Evolutionary conservation across 2,113 vertebrate species (phyloP).

Genomic region (Mus spicilegus): DNA sequence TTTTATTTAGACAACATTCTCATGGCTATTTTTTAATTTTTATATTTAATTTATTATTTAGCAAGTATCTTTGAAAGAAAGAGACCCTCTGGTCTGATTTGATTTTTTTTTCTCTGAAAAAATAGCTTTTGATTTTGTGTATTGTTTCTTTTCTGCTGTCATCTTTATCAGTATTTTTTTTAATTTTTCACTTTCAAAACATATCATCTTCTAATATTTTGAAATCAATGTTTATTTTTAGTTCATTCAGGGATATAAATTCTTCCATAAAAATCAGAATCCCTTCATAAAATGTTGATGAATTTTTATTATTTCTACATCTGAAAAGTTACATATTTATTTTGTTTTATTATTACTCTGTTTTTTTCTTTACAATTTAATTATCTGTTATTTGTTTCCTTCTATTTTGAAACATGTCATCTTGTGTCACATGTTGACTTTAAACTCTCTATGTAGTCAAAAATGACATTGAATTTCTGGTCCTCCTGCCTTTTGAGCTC

Average conservation of each 20-base stretch:
- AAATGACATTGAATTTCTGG: background rate
- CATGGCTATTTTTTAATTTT: background rate
- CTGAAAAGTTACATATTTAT: background rate
- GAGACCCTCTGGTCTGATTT: background rate
- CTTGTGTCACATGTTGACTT: background rate
- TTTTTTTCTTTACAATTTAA: background rate
- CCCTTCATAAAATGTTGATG: background rate
- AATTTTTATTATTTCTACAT: background rate
- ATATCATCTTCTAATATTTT: background rate
- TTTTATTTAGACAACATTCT: background rate
- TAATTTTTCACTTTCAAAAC: background rate
- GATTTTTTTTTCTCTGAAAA: background rate
- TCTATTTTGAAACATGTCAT: background rate
- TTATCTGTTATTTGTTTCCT: background rate
- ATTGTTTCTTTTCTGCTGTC: background rate
- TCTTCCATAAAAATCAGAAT: background rate
- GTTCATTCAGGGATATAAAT: background rate
- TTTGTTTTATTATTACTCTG: too few species aligned
- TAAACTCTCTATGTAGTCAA: background rate
- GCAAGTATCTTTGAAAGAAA: background rate
- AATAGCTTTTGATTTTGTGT: background rate
- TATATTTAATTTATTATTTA: too few species aligned
- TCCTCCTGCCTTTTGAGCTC: background rate
- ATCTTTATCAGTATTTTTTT: background rate
- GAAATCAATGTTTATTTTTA: background rate